Conservation (phyloP, 2,113 vertebrate genomes). For the Phalacrocorax aristotelis region DNA sequence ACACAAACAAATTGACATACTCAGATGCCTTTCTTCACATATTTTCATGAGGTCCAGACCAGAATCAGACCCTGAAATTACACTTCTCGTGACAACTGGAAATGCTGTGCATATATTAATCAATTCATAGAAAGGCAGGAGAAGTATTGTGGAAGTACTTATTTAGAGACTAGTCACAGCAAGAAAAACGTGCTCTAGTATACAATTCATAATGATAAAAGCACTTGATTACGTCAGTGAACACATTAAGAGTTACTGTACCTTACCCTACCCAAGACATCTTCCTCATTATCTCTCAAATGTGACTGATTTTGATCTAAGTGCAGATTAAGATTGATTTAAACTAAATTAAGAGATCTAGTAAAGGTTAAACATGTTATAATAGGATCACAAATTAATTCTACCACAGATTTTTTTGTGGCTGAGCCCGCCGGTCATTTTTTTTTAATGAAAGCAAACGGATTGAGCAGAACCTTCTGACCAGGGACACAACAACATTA, state of each 20-base stretch:
- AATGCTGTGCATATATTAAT: not conserved
- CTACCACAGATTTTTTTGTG: not conserved
- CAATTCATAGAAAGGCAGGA: not conserved
- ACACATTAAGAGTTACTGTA: not conserved
- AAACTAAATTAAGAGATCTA: not conserved
- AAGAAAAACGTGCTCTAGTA: not conserved
- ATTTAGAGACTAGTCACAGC: not conserved
- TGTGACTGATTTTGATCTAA: not conserved
- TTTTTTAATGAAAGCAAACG: not conserved
- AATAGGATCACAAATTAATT: conserved; percentile 22
- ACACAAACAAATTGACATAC: not conserved
- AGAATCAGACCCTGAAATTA: not conserved
- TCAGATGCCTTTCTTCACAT: not conserved
- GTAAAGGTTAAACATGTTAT: not conserved
- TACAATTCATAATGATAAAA: not conserved
- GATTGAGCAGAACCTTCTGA: not conserved
- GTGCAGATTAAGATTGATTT: not conserved
- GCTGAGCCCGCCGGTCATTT: not conserved
- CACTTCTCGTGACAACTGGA: not conserved
- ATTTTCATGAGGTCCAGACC: not conserved
- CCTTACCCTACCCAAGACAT: not conserved
- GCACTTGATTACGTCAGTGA: not conserved
- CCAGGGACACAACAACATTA: not conserved
- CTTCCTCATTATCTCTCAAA: not conserved
- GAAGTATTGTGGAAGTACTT: not conserved